These are phyloP conservation scores for Macrochelys suwanniensis DNA, from an alignment of 2,797 vertebrate genomes.

Conservation along the genomic window DNA sequence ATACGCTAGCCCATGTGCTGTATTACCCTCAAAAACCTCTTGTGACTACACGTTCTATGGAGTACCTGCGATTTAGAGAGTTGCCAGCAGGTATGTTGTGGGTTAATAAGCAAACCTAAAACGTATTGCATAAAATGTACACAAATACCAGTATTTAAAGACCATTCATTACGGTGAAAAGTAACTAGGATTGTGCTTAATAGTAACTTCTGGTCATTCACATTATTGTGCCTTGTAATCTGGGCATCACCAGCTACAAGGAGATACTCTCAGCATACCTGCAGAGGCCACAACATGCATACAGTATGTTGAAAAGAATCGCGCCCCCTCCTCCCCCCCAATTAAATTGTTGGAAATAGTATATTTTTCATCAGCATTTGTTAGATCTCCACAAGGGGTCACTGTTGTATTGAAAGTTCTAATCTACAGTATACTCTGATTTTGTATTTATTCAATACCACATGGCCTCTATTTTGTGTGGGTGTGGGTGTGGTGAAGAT, in stretches of 20 bases:
- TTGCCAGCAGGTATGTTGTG: constrained; percentile 91
- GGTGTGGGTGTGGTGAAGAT: not conserved
- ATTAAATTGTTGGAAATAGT: not conserved
- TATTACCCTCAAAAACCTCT: constrained; percentile 99
- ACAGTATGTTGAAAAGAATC: not conserved
- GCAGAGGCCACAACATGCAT: not conserved
- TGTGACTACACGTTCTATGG: constrained; percentile 98
- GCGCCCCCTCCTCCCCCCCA: accelerated
- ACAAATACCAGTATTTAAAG: not conserved
- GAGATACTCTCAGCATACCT: not conserved
- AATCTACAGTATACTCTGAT: not conserved
- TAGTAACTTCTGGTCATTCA: not conserved
- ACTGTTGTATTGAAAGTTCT: constrained; percentile 4
- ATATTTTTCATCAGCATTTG: not conserved
- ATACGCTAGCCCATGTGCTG: constrained; percentile 95
- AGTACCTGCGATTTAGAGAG: constrained; percentile 97
- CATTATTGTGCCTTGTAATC: not conserved
- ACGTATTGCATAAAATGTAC: not conserved
- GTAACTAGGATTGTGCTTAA: not conserved
- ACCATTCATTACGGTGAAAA: not conserved
- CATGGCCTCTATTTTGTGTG: accelerated
- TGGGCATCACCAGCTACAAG: not conserved
- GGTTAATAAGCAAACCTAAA: not conserved
- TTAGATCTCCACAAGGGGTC: constrained; percentile 65
- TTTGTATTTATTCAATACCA: not conserved